These are phyloP conservation scores for Torymus aiolomorphi DNA, from an alignment of 2,888 invertebrate genomes.

Conservation along the genomic window DNA sequence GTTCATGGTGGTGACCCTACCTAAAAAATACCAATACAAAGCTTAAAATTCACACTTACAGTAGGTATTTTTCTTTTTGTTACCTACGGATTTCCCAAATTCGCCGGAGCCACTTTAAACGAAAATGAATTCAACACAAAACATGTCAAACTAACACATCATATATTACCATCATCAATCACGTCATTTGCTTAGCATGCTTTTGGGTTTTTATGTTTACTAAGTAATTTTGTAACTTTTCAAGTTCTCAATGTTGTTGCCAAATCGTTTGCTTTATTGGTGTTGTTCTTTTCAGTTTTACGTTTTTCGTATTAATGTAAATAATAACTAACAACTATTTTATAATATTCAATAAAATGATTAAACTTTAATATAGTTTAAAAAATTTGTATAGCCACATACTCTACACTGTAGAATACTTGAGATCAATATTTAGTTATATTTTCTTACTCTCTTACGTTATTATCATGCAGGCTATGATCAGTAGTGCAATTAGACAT, in stretches of 20 bases:
- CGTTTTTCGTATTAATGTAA: conserved; percentile 9
- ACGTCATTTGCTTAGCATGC: conserved; percentile 53
- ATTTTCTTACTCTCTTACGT: conserved; percentile 25
- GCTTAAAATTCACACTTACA: too few relatives aligned
- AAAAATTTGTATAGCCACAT: not conserved
- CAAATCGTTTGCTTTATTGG: conserved; percentile 15
- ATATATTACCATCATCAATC: conserved; percentile 28
- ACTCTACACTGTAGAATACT: conserved; percentile 28
- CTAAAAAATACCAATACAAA: too few relatives aligned
- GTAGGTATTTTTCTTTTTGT: too few relatives aligned
- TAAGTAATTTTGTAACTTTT: conserved; percentile 22
- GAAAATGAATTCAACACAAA: not conserved
- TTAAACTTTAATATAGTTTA: conserved; percentile 16
- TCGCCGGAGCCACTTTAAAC: too few relatives aligned
- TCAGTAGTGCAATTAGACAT: conserved; percentile 86
- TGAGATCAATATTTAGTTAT: conserved; percentile 18
- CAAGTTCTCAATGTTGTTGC: conserved; percentile 1
- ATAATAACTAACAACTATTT: conserved; percentile 17
- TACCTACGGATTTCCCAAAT: too few relatives aligned
- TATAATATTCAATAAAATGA: not conserved
- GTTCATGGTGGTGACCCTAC: too few relatives aligned
- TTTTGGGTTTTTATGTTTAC: conserved; percentile 28
- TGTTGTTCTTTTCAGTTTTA: conserved; percentile 19
- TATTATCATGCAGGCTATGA: conserved; percentile 78
- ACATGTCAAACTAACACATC: not conserved